Evolutionary conservation across 2,113 vertebrate genomes (phyloP), one percentile per base, ranked within the genome.

Genomic region (Ondatra zibethicus): DNA sequence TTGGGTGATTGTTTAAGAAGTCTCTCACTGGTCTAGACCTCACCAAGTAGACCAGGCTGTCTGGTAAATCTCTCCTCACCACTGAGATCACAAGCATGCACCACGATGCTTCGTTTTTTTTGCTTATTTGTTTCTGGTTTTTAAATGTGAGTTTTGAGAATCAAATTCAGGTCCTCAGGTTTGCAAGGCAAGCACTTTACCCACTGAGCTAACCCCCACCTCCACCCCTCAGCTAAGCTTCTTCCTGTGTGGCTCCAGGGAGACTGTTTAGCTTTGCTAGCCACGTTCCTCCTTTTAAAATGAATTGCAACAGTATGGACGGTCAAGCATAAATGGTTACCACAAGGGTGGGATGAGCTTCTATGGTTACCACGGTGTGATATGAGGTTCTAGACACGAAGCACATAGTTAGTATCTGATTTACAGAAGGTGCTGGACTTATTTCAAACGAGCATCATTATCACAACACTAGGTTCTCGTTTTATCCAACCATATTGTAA

Each of bases 391-490:
- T n/a, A 78, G 61, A 29, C 12, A 5, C 2, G 55, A 94, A 47
- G 39, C 55, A 13, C 0, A 63, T 7, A n/a, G 36, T 25, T 23
- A 17, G 23, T 31, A 50, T 42, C 23, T 72, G 45, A 39, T 45
- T 70, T 77, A 81, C 2, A 52, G n/a, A 13, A 76, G 39, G 11
- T 63, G 14, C 36, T 89, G 45, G 27, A 5, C 75, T 91, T 68
- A 50, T 55, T 52, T 72, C 39, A 78, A 88, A 31, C 6, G 36
- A 45, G 31, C 3, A 25, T 21, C 11, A 16, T n/a, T 45, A 68
- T 92, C 58, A 47, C 78, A 81, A 75, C 87, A 95, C 93, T 27
- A 75, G 36, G 77, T 90, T 87, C 42, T 76, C 19, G 19, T 78
- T 94, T 91, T 93, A 96, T 73, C 16, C 23, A 66, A 3, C 31